These are phyloP conservation scores for Melanogrammus aeglefinus DNA, from an alignment of 2,797 vertebrate genomes.

Conservation along the genomic window DNA sequence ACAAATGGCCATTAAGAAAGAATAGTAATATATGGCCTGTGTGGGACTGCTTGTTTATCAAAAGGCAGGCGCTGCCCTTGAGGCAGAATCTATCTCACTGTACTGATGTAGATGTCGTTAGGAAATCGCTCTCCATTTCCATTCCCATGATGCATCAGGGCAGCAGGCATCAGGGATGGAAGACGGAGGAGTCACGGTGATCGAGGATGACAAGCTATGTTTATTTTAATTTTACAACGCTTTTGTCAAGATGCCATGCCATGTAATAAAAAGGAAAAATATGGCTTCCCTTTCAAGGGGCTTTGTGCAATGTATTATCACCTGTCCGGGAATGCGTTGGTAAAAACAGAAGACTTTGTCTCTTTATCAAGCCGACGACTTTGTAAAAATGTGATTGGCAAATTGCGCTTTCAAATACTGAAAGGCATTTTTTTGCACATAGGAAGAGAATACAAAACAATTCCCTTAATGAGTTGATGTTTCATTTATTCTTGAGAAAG, in stretches of 20 bases:
- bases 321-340: conserved; percentile 23
- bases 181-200: conserved; percentile 53
- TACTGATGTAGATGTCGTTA: conserved; percentile 34
- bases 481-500: background rate
- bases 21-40: background rate
- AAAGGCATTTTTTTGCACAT: background rate
- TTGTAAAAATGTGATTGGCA: background rate
- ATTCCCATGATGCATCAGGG: conserved; percentile 31
- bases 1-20: background rate
- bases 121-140: conserved; percentile 41
- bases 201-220: conserved; percentile 56
- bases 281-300: conserved; percentile 17
- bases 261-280: conserved; percentile 33
- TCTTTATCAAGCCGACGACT: conserved; percentile 41
- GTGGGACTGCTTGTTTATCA: conserved; percentile 11
- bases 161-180: conserved; percentile 28
- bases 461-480: background rate
- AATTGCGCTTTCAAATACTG: background rate
- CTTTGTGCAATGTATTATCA: conserved; percentile 38
- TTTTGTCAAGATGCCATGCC: conserved; percentile 54
- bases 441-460: background rate
- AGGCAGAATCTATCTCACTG: conserved; percentile 34
- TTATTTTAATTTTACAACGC: conserved; percentile 54
- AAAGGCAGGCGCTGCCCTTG: conserved; percentile 46
- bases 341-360: background rate